Evolutionary conservation across 2,888 invertebrate genomes (phyloP).

Genomic region (Eledona agricola): DNA sequence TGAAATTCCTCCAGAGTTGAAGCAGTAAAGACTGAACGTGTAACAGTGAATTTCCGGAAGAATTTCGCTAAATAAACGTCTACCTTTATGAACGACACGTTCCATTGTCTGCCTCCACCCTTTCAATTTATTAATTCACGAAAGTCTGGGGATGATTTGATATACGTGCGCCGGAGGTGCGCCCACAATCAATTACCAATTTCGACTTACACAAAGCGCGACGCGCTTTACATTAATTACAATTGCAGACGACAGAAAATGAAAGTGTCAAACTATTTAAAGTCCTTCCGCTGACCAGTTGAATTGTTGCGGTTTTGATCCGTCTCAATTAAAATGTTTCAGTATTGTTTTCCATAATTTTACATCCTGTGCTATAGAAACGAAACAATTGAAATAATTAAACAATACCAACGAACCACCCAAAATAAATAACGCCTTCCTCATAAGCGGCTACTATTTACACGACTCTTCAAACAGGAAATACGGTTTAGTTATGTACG

Average conservation of each 20-base stretch:
- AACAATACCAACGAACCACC: constrained; percentile 19
- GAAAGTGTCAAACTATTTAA: constrained; percentile 5
- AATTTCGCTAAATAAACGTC: constrained; percentile 15
- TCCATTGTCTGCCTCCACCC: constrained; percentile 23
- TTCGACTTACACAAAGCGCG: constrained; percentile 1
- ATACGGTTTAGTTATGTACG: constrained; percentile 24
- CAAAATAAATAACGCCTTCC: constrained; percentile 19
- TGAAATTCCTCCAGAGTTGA: constrained; percentile 10
- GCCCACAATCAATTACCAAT: constrained; percentile 22
- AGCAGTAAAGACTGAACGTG: no score
- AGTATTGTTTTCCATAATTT: neutral
- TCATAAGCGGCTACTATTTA: constrained; percentile 29
- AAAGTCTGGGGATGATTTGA: constrained; percentile 13
- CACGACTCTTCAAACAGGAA: constrained; percentile 31
- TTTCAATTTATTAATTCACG: constrained; percentile 34
- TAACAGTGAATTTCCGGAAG: constrained; percentile 1
- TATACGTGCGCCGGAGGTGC: constrained; percentile 11
- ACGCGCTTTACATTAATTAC: constrained; percentile 5
- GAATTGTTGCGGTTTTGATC: constrained; percentile 7
- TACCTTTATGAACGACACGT: constrained; percentile 1
- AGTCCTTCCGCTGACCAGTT: constrained; percentile 28
- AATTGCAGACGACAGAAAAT: constrained; percentile 14
- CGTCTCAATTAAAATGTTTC: constrained; percentile 1
- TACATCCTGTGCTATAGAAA: constrained; percentile 8
- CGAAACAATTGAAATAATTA: constrained; percentile 30